A percentile compares a stretch with the other conserved stretches of the same genome.
Conservation (phyloP, 2,888 invertebrate species). For the Nemoura dubitans region DNA sequence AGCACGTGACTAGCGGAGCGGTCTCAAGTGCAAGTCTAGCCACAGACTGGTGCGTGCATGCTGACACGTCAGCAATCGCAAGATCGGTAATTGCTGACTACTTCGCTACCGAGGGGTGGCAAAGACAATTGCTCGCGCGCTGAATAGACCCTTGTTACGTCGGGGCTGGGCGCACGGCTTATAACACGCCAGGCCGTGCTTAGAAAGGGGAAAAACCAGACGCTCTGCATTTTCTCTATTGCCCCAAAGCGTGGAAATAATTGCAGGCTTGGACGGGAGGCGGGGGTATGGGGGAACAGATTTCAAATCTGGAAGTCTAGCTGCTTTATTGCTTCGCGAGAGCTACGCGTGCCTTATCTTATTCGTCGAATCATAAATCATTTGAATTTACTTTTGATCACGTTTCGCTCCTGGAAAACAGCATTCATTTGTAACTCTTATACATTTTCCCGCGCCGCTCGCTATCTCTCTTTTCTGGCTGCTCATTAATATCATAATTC, state of each 20-base stretch:
- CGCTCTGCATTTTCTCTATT: neutral
- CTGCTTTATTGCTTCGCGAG: neutral
- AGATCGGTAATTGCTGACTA: neutral
- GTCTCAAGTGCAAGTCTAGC: no score
- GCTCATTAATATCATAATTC: conserved; percentile 4
- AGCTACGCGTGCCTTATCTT: no score
- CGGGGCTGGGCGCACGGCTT: no score
- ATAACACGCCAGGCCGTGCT: no score
- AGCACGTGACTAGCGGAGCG: no score
- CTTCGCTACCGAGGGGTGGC: neutral
- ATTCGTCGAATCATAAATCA: neutral
- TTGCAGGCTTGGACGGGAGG: neutral
- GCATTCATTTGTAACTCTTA: neutral
- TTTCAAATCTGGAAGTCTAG: no score
- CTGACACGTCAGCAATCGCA: no score
- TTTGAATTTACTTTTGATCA: conserved; percentile 7
- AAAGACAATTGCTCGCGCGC: neutral
- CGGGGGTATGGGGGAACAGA: no score
- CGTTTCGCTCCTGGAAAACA: neutral
- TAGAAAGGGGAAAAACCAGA: neutral
- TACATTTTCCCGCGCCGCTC: no score
- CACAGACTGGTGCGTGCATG: no score
- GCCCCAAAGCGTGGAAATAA: neutral
- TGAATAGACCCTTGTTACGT: neutral
- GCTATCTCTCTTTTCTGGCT: neutral